These are phyloP conservation scores for Aix galericulata DNA, from an alignment of 2,113 vertebrate species.

Conservation along the genomic window DNA sequence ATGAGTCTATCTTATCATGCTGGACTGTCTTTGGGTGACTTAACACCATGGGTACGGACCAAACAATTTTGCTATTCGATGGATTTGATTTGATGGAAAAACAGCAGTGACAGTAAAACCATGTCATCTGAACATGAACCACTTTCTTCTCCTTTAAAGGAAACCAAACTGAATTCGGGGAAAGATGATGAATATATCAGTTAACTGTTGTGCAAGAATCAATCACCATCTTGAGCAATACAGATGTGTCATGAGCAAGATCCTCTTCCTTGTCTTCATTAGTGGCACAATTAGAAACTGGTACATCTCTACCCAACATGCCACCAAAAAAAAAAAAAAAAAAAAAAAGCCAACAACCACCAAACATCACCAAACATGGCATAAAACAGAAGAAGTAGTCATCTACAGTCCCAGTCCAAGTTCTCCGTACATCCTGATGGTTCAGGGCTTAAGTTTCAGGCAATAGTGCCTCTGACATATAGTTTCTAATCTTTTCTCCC, in stretches of 20 bases:
- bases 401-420: not conserved
- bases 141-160: not conserved
- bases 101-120: not conserved
- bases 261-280: not conserved
- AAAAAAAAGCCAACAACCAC: not conserved
- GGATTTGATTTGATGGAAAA: not conserved
- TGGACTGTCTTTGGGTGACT: not conserved
- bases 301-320: not conserved
- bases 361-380: not conserved
- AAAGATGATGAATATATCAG: not conserved
- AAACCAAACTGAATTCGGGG: not conserved
- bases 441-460: not conserved
- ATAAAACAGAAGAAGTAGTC: not conserved
- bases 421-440: not conserved
- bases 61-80: not conserved
- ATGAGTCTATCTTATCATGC: fast-evolving
- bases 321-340: not conserved
- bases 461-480: not conserved
- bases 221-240: not conserved
- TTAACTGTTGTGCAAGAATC: not conserved
- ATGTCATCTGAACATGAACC: fast-evolving
- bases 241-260: not conserved
- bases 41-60: not conserved
- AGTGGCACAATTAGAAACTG: not conserved
- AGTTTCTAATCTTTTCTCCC: not conserved